A percentile compares a stretch with the other conserved stretches of the same genome.
phyloP scores from a whole-genome alignment of 1,140 invertebrate genomes.

The Drosophila bifasciata region DNA sequence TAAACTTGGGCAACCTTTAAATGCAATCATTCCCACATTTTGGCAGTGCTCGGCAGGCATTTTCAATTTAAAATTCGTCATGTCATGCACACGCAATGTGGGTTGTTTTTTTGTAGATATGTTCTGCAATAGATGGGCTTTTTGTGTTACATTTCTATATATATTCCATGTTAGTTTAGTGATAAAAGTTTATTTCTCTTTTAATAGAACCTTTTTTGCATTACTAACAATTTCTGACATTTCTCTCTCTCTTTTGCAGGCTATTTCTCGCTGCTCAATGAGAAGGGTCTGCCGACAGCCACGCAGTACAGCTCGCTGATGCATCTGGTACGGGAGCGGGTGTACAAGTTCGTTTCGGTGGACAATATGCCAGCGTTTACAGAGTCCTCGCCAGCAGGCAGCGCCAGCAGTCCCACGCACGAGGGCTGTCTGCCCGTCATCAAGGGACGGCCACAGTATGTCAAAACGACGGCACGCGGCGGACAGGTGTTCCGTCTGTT shows the following conservation, averaged over 20 bases:
- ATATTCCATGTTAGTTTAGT: no score
- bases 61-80: no score
- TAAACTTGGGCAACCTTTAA: no score
- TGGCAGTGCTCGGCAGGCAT: no score
- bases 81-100: no score
- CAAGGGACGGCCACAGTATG: constrained; percentile 74
- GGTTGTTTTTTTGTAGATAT: no score
- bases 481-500: constrained; percentile 81
- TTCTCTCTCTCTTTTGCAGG: constrained; percentile 51
- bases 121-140: no score
- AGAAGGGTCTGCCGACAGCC: constrained; percentile 77
- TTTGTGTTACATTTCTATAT: no score
- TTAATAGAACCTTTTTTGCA: no score
- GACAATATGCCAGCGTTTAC: constrained; percentile 82
- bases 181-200: no score
- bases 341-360: constrained; percentile 82
- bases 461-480: constrained; percentile 78
- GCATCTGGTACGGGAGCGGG: constrained; percentile 81
- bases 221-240: not conserved
- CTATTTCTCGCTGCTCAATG: constrained; percentile 80
- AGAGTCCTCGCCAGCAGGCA: constrained; percentile 63
- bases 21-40: no score
- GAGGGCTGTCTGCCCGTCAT: constrained; percentile 71
- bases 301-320: constrained; percentile 76
- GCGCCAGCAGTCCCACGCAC: constrained; percentile 61